These are phyloP conservation scores for Dryococelus australis DNA, from an alignment of 2,888 invertebrate genomes.

Conservation along the genomic window DNA sequence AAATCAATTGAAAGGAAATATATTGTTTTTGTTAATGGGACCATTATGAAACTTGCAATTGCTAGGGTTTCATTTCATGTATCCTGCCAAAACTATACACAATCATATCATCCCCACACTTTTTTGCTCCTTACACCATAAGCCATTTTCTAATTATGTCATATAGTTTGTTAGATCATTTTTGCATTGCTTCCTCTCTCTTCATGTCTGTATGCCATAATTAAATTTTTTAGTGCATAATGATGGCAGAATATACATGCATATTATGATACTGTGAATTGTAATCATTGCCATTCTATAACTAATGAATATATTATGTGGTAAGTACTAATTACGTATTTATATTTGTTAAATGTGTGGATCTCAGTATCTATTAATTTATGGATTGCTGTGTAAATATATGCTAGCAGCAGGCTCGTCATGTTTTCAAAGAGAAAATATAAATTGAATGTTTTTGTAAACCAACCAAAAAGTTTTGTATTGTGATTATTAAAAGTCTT, in stretches of 20 bases:
- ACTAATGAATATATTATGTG: not conserved
- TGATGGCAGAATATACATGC: not conserved
- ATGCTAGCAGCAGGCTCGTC: not conserved
- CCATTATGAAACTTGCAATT: not conserved
- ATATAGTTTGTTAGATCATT: not conserved
- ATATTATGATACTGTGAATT: not conserved
- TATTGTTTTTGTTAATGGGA: slow-evolving; percentile 16
- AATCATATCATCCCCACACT: not conserved
- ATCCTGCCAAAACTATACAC: not conserved
- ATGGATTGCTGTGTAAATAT: not conserved
- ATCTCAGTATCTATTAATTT: slow-evolving; percentile 33
- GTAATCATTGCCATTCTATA: slow-evolving; percentile 10
- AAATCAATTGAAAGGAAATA: not conserved
- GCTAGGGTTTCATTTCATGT: not conserved
- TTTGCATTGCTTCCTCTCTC: not conserved
- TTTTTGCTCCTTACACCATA: not conserved
- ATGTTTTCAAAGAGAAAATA: not conserved
- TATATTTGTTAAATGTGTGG: slow-evolving; percentile 31
- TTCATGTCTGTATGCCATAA: not conserved
- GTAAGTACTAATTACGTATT: not conserved
- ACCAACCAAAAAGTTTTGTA: not conserved
- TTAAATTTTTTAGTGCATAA: not conserved
- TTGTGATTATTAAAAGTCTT: not conserved
- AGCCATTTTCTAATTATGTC: not conserved
- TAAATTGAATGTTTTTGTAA: not conserved